Conservation (phyloP, 2,888 invertebrate species). For the Zygogramma bicolorata region DNA sequence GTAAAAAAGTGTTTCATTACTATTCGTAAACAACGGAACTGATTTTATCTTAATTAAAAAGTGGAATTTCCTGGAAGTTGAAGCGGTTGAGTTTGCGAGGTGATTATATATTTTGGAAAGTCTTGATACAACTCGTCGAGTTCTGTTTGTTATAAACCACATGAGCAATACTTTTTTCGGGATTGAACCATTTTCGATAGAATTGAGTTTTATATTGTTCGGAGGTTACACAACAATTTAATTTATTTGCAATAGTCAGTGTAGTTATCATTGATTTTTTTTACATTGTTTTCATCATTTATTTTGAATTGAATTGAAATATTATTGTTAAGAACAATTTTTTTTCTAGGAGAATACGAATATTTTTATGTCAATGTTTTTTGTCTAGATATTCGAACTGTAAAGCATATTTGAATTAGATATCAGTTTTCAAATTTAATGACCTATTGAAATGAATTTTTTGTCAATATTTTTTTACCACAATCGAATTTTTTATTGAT, state of each 20-base stretch:
- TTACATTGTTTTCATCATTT: not conserved
- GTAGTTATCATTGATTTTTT: too few species aligned
- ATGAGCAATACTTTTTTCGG: not conserved
- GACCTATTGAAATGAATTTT: not conserved
- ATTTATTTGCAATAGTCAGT: not conserved
- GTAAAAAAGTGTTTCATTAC: conserved; percentile 26
- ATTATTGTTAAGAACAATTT: too few species aligned
- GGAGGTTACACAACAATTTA: not conserved
- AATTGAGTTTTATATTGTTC: too few species aligned
- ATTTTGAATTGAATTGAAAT: not conserved
- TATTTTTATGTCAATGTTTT: too few species aligned
- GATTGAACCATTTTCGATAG: too few species aligned
- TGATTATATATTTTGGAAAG: not conserved
- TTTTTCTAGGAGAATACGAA: too few species aligned
- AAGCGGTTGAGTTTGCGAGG: not conserved
- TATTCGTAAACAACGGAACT: conserved; percentile 33
- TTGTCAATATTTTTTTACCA: not conserved
- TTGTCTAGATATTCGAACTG: too few species aligned
- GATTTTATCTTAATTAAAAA: conserved; percentile 26
- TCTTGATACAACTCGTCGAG: not conserved
- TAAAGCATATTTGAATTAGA: too few species aligned
- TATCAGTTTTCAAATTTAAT: too few species aligned
- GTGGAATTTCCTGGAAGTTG: conserved; percentile 11
- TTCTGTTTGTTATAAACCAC: not conserved
- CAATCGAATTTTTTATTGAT: not conserved